Percentiles rank a stretch among this genome's conserved stretches.
These are phyloP conservation scores for Corythoichthys intestinalis DNA, from an alignment of 2,113 vertebrate genomes.

Conservation along the genomic window DNA sequence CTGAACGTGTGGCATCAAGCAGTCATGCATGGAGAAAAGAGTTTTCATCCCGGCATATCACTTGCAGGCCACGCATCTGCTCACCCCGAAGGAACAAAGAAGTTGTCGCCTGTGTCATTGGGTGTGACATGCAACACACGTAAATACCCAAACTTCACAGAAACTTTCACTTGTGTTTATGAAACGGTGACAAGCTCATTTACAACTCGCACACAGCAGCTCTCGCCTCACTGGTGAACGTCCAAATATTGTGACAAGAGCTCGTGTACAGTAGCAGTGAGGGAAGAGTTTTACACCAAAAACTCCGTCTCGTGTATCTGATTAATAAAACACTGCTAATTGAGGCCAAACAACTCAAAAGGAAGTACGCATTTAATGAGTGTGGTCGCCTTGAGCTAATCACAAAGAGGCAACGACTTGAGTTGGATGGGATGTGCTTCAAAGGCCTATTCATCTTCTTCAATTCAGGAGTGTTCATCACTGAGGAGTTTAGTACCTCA, in stretches of 20 bases:
- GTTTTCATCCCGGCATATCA: slow-evolving; percentile 5
- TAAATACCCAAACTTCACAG: background rate
- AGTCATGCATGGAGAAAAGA: background rate
- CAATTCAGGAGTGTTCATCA: slow-evolving; percentile 1
- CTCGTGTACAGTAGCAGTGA: background rate
- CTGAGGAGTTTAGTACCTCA: background rate
- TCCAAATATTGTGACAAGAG: slow-evolving; percentile 6
- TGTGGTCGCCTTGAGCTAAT: slow-evolving; percentile 1
- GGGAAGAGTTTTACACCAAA: background rate
- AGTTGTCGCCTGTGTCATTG: background rate
- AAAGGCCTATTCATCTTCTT: slow-evolving; percentile 2
- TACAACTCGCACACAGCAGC: background rate
- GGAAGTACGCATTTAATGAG: slow-evolving; percentile 1
- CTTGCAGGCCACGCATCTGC: background rate
- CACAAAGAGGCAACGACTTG: background rate
- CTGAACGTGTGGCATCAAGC: background rate
- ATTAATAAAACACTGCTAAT: background rate
- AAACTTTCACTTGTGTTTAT: background rate
- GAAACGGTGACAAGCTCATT: background rate
- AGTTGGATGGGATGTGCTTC: slow-evolving; percentile 2
- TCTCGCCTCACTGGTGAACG: background rate
- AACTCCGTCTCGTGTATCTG: background rate
- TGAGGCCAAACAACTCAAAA: background rate
- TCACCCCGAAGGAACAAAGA: slow-evolving; percentile 3
- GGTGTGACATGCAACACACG: background rate